These are phyloP conservation scores for Popillia japonica DNA, from an alignment of 1,140 invertebrate species.

Conservation along the genomic window DNA sequence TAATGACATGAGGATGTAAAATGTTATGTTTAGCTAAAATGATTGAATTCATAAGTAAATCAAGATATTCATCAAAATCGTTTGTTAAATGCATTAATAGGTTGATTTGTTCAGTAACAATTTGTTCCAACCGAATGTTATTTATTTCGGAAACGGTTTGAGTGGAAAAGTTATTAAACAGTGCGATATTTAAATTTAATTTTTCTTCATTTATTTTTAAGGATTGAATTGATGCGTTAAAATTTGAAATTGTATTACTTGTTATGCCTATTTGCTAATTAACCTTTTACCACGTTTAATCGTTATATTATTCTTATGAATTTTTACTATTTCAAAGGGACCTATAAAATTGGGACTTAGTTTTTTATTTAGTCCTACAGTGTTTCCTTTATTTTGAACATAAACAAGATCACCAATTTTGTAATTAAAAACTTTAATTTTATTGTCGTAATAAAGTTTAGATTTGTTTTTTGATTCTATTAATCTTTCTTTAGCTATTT, in stretches of 20 bases:
- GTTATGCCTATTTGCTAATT: background rate
- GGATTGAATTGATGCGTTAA: background rate
- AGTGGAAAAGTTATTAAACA: background rate
- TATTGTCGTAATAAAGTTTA: slow-evolving; percentile 53
- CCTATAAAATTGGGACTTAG: background rate
- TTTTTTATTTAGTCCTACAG: no score
- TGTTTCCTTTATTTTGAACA: slow-evolving; percentile 41
- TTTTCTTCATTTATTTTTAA: background rate
- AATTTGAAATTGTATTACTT: slow-evolving; percentile 7
- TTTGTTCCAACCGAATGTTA: background rate
- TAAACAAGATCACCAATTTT: slow-evolving; percentile 46
- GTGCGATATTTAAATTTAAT: background rate
- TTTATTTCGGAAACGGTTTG: background rate
- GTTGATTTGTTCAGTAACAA: background rate
- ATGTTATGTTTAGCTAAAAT: background rate
- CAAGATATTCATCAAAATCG: background rate
- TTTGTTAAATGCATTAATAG: background rate
- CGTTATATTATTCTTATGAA: background rate
- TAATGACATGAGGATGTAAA: background rate
- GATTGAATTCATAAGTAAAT: background rate
- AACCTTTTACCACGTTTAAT: background rate
- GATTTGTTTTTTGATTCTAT: slow-evolving; percentile 50
- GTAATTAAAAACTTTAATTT: slow-evolving; percentile 45
- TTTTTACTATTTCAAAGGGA: background rate
- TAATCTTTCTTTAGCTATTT: slow-evolving; percentile 54